Evolutionary conservation across 1,140 invertebrate species (phyloP), one percentile per base, ranked within the genome.

Genomic region (Lepidurus packardi): DNA sequence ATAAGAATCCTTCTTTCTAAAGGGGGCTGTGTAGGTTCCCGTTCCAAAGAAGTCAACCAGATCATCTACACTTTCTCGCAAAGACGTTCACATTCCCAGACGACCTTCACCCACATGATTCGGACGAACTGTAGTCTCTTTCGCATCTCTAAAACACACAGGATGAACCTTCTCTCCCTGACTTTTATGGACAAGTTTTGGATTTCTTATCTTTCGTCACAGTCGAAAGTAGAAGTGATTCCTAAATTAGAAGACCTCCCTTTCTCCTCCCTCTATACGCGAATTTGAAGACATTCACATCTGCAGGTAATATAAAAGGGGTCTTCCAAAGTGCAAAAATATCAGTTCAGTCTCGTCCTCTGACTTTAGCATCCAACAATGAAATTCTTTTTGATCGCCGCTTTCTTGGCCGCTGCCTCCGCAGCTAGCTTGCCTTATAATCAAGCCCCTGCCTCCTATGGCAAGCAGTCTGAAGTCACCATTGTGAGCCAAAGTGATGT

Each of bases 401-500:
- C 73, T 47, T 44, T 78, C 34, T 73, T 78, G 73, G 78, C 78
- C 43, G 78, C 75, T 43, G 78, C 78, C 34, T 73, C 73, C 24
- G 78, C 78, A 24, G 78, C 78, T 44, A 65, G 53, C 53, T 13
- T 65, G 13, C 34, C 34, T 34, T 65, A 65, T 16, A 43, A 74
- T 10, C 44, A 43, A 73, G 25, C 73, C 73, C 45, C 74, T 47
- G 25, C 21, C 1, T 13, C 25, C 4, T 24, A 47, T 5, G 10
- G 3, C 78, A 74, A 78, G 42, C 44, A 44, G 41, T 34, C 34
- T 4, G 34, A 78, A 21, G 75, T 78, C 73, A 44, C 78, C 78
- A 78, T 78, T 47, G 73, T 78, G 6, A 44, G 34, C 78, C 78
- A 78, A n/a, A 45, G 44, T 25, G 78, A 78, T 45, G 73, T 74